Percentiles rank a stretch among this genome's conserved stretches.
Evolutionary conservation across 1,140 invertebrate genomes (phyloP).

Genomic region (Geopemphigus sp.): DNA sequence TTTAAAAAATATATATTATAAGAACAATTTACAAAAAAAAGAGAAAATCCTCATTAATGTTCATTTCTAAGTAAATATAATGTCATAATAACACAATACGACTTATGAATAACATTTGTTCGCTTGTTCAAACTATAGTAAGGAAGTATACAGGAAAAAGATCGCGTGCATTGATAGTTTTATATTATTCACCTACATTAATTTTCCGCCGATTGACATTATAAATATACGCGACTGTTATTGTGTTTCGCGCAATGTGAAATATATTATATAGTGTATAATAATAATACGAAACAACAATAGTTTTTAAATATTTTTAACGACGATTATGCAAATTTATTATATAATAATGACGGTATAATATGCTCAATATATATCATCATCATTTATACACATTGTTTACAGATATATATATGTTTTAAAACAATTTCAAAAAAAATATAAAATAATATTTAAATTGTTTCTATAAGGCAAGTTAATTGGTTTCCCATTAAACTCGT

Average conservation of each 20-base stretch:
- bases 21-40: slow-evolving; percentile 4
- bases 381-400: background rate
- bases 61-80: background rate
- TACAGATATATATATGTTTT: background rate
- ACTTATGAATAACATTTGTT: too few species aligned
- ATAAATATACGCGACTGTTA: background rate
- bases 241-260: background rate
- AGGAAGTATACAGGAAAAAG: background rate
- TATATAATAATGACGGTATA: background rate
- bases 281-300: background rate
- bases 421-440: background rate
- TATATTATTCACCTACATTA: background rate
- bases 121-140: background rate
- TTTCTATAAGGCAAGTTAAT: too few species aligned
- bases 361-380: background rate
- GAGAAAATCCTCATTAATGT: background rate
- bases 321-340: slow-evolving; percentile 11
- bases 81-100: background rate
- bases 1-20: background rate
- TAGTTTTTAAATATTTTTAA: slow-evolving; percentile 1
- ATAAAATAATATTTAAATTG: too few species aligned
- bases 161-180: background rate
- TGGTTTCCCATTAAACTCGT: too few species aligned
- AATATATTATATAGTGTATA: background rate
- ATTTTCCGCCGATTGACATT: background rate